A percentile compares a stretch with the other conserved stretches of the same genome.
Conservation (phyloP, 2,797 vertebrate genomes). For the Psittacula echo region DNA sequence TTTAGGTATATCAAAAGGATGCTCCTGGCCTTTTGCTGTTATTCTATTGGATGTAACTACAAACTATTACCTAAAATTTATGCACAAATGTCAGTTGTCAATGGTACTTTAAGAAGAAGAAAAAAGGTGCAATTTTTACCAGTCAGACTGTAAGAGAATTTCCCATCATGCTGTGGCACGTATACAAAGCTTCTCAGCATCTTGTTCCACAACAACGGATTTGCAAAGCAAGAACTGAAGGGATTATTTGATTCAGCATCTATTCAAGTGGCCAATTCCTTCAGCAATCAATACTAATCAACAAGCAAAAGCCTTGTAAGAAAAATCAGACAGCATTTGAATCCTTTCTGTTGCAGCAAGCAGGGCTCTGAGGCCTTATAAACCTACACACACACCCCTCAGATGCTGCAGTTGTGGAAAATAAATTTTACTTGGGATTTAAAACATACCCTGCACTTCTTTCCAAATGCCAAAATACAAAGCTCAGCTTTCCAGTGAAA, state of each 20-base stretch:
- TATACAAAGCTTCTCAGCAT: slow-evolving; percentile 71
- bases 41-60: background rate
- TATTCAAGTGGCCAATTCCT: slow-evolving; percentile 81
- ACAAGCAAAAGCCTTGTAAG: slow-evolving; percentile 61
- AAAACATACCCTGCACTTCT: background rate
- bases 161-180: slow-evolving; percentile 6
- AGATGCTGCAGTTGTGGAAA: background rate
- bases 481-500: background rate
- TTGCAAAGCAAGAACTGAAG: slow-evolving; percentile 74
- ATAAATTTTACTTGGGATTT: background rate
- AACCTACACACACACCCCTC: background rate
- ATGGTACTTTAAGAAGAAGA: slow-evolving; percentile 20
- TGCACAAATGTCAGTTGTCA: slow-evolving; percentile 43
- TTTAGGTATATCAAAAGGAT: background rate
- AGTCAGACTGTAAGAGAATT: slow-evolving; percentile 31
- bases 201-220: slow-evolving; percentile 70
- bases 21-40: background rate
- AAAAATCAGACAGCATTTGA: slow-evolving; percentile 75
- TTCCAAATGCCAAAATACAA: background rate
- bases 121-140: slow-evolving; percentile 37
- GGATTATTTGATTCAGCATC: slow-evolving; percentile 83
- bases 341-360: slow-evolving; percentile 63
- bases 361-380: background rate
- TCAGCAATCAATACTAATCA: slow-evolving; percentile 85
- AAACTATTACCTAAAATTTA: slow-evolving; percentile 41